Base-by-base conservation (phyloP, 2,113 vertebrate species). In the Andinoacara biseriatus region DNA sequence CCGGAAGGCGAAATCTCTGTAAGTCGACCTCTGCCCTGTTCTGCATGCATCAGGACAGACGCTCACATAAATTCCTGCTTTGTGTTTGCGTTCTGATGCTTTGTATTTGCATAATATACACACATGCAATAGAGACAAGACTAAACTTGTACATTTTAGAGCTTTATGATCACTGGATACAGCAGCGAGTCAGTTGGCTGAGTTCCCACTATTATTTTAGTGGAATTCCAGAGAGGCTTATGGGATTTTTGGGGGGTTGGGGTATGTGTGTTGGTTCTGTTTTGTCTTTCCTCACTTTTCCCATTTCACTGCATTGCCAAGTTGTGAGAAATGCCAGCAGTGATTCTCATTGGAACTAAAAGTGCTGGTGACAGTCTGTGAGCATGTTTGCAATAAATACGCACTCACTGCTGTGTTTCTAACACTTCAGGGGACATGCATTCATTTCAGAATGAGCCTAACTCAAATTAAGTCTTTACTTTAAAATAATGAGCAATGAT, bases 241-340 rank as follows among this genome's bases (percentile, higher is more conserved):
- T 7, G 11, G 57, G 56, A 22, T 38, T 38, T 78, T 31, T 69
- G 31, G 31, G 31, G 31, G 31, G 7, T n/a, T n/a, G 35, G 35
- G 35, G 2, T 35, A 35, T 67, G 40, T 15, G 10, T 43, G 62
- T 35, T 18, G 18, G 33, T 29, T 67, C 15, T 87, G 29, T 87
- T 87, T 74, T 76, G 78, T 78, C 52, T 85, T 61, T 83, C 85
- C 74, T 87, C 57, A 18, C 49, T 38, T 72, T 78, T 76, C 74
- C 76, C 77, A 54, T 76, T 80, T 62, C 65, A 74, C 40, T 67
- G 26, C 82, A 91, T 85, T 92, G 78, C 78, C 84, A 65, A 20
- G 80, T 43, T 43, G 74, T 86, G 82, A 86, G 86, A 92, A 93
- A 94, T 92, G 67, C 87, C 88, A 84, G 74, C 59, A 76, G 85